Percentiles rank a stretch among this genome's conserved stretches.
These are phyloP conservation scores for Chloroceryle aenea DNA, from an alignment of 2,113 vertebrate genomes.

Conservation along the genomic window DNA sequence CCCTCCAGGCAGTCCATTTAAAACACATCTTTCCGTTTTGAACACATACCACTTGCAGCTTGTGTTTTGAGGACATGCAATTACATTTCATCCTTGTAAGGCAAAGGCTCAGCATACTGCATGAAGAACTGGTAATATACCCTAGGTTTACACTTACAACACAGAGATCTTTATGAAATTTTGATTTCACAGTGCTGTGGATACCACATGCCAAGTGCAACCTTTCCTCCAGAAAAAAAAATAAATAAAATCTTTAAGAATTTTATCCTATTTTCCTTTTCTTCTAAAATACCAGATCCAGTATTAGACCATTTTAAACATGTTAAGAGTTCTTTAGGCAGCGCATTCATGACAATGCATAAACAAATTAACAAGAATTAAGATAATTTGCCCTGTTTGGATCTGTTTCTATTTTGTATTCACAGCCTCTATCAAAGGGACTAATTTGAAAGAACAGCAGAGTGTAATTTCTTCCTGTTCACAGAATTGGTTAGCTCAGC, in stretches of 20 bases:
- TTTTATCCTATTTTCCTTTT: not conserved
- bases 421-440: not conserved
- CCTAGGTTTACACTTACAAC: not conserved
- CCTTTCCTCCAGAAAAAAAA: not conserved
- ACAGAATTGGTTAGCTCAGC: not conserved
- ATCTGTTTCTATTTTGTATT: not conserved
- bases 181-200: not conserved
- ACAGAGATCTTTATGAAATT: not conserved
- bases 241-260: not conserved
- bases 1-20: conserved; percentile 25
- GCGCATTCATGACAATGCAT: not conserved
- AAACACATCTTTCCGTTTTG: conserved; percentile 21
- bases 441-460: not conserved
- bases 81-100: not conserved
- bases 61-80: not conserved
- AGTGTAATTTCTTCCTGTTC: not conserved
- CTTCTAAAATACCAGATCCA: not conserved
- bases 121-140: not conserved
- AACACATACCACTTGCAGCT: not conserved
- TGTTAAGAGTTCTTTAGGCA: not conserved
- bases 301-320: not conserved
- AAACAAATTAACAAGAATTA: not conserved
- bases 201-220: not conserved
- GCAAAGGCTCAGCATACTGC: conserved; percentile 2
- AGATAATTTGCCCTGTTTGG: not conserved